Percentiles rank a stretch among this genome's conserved stretches.
Conservation (phyloP, 2,113 vertebrate species). For the Taurulus bubalis region DNA sequence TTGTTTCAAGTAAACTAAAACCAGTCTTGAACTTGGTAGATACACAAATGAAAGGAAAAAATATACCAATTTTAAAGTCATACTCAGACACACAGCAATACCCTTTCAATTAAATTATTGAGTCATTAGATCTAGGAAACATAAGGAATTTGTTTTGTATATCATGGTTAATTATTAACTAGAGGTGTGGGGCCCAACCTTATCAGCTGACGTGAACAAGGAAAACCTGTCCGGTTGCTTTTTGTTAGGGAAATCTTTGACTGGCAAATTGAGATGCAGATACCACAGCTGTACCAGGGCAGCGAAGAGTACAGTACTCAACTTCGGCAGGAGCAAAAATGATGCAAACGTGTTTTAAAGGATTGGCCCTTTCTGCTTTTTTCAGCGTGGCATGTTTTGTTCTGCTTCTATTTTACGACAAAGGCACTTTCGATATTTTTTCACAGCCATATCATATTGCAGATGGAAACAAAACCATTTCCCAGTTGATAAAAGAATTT, state of each 20-base stretch:
- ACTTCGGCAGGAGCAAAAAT: not conserved
- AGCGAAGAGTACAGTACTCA: not conserved
- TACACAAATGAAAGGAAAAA: not conserved
- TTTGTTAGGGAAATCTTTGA: slow-evolving; percentile 24
- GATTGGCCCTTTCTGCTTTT: not conserved
- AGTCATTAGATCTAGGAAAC: not conserved
- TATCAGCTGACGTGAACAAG: slow-evolving; percentile 25
- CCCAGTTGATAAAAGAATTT: fast-evolving
- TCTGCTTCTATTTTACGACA: not conserved
- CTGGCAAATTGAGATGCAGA: slow-evolving; percentile 36
- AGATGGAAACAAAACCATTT: fast-evolving
- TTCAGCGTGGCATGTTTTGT: not conserved
- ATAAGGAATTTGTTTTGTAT: too few species aligned
- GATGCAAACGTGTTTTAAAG: not conserved
- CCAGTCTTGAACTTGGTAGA: not conserved
- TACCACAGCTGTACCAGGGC: not conserved
- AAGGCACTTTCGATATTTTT: fast-evolving
- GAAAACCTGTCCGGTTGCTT: slow-evolving; percentile 52
- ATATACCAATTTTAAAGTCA: not conserved
- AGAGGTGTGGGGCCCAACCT: not conserved
- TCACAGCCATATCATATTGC: fast-evolving
- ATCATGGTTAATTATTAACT: not conserved
- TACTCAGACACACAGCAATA: not conserved
- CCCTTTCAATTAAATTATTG: not conserved
- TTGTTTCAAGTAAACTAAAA: not conserved